These are phyloP conservation scores for Spilarctia lutea DNA, from an alignment of 2,888 invertebrate genomes.

Conservation along the genomic window DNA sequence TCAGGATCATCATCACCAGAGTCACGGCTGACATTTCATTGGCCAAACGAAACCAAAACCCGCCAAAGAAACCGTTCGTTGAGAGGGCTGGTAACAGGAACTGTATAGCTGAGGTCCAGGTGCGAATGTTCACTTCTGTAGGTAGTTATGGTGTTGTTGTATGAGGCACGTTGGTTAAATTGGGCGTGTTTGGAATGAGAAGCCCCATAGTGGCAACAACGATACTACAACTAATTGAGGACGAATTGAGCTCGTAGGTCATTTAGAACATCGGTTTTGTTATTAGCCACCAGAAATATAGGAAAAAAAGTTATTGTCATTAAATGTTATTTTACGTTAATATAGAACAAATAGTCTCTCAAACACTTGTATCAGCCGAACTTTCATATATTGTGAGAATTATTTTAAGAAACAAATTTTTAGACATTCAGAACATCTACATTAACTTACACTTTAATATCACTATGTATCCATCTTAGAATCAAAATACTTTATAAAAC, in stretches of 20 bases:
- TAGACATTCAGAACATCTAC: constrained; percentile 4
- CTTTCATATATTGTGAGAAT: not conserved
- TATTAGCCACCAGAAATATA: not conserved
- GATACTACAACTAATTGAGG: not conserved
- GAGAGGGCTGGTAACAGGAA: constrained; percentile 95
- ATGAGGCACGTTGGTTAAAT: constrained; percentile 41
- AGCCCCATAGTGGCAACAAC: constrained; percentile 17
- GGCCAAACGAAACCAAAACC: constrained; percentile 99
- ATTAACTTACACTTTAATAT: not conserved
- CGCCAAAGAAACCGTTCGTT: constrained; percentile 98
- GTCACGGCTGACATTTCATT: constrained; percentile 99
- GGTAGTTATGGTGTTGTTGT: constrained; percentile 52
- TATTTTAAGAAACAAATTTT: not conserved
- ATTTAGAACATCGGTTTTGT: not conserved
- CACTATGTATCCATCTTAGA: constrained; percentile 9
- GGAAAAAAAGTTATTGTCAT: not conserved
- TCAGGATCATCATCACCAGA: constrained; percentile 99
- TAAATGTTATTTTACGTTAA: not conserved
- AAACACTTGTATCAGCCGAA: not conserved
- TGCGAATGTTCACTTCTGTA: constrained; percentile 62
- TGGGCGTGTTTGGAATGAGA: constrained; percentile 54
- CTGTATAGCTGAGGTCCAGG: constrained; percentile 84
- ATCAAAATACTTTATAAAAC: constrained; percentile 19
- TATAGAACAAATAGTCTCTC: not conserved
- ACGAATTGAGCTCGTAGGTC: not conserved